Base-by-base conservation (phyloP, 2,888 invertebrate genomes). In the Erpobdella octoculata region DNA sequence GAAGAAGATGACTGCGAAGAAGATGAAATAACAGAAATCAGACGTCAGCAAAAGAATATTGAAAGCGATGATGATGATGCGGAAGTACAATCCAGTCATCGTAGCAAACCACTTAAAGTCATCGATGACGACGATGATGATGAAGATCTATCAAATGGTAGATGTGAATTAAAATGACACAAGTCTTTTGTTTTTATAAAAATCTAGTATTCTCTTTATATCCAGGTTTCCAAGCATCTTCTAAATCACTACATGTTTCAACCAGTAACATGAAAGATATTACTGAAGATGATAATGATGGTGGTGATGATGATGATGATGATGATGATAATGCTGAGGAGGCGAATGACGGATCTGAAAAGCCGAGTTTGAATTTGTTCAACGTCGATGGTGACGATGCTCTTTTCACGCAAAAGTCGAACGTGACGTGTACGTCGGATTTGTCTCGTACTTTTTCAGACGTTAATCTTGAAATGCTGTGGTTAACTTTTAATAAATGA, bases 1-100 rank as follows among this genome's bases (percentile, higher is more conserved):
- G 62, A 28, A 9, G 62, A 62, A 5, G 62, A 62, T 33, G 62
- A 62, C 18, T 28, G 33, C 31, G 62, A 62, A 33, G 61, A 61
- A 28, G 61, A 21, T 61, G 61, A 61, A 21, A 41, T 15, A 41
- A n/a, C 12, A 41, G 35, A 62, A n/a, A 21, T 33, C 9, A 31
- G 33, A 3, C 2, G 12, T 31, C 5, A 5, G 18, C 18, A 25
- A 2, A 28, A 61, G 18, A 28, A 9, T 9, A 21, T 6, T 62
- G 35, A 62, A 5, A 31, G 9, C 2, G 35, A 6, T 33, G 25
- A 58, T 58, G 25, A 58, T 58, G 25, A 58, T 58, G 18, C 9
- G 8, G 59, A 58, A 8, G 59, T 15, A 8, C 12, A 58, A 15
- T 8, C 9, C 21, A 21, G 21, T 8, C 9, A 58, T 9, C 8